A percentile compares a stretch with the other conserved stretches of the same genome.
Conservation (phyloP, 2,888 invertebrate genomes). For the Prionchulus punctatus region DNA sequence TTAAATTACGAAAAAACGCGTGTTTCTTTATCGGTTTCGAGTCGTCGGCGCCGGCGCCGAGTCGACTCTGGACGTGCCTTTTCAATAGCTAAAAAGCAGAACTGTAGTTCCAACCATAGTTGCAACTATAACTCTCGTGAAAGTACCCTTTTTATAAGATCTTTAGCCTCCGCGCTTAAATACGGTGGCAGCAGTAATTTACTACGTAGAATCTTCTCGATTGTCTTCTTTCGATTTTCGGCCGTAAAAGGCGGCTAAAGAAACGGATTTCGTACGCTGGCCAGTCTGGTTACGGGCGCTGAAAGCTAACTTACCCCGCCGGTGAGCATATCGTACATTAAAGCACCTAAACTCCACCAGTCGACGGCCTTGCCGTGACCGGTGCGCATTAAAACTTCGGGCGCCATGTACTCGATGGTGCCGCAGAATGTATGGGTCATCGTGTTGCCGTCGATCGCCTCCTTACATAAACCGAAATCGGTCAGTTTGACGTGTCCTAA, state of each 20-base stretch:
- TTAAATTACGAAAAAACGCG: conserved; percentile 80
- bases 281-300: no score
- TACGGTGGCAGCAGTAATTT: conserved; percentile 86
- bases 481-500: conserved; percentile 90
- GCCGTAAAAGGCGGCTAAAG: conserved; percentile 89
- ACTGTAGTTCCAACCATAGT: no score
- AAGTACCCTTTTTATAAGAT: conserved; percentile 56
- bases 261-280: no score
- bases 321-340: conserved; percentile 97
- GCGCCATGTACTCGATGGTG: conserved; percentile 94
- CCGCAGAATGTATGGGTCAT: conserved; percentile 98
- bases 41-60: conserved; percentile 66
- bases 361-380: conserved; percentile 98
- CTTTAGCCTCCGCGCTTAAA: conserved; percentile 81
- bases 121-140: no score
- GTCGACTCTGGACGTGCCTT: conserved; percentile 57
- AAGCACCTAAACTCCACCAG: conserved; percentile 98
- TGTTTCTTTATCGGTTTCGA: conserved; percentile 76
- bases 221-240: conserved; percentile 90
- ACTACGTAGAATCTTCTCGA: conserved; percentile 91
- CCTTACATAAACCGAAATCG: conserved; percentile 97
- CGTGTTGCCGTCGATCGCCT: conserved; percentile 54
- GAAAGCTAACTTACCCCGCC: conserved; percentile 47
- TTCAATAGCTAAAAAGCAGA: conserved; percentile 36
- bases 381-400: conserved; percentile 85